Evolutionary conservation across 2,113 vertebrate genomes (phyloP).

Genomic region (Anhinga rufa): DNA sequence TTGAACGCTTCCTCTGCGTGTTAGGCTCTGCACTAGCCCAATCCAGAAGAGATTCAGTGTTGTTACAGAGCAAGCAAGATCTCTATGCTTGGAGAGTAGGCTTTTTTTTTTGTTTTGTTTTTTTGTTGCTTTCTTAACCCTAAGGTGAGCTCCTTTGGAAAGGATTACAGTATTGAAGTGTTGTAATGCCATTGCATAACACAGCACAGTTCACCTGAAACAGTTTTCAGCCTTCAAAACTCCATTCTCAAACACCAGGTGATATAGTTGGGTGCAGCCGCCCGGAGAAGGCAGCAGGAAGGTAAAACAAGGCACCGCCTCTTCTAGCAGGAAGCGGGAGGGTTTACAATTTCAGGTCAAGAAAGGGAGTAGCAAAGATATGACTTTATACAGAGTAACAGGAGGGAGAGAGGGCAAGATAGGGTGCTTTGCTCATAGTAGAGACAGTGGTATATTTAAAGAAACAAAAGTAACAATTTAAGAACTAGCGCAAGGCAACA

Average conservation of each 20-base stretch:
- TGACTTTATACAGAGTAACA: background rate
- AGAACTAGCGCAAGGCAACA: background rate
- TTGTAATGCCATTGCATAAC: background rate
- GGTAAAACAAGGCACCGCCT: background rate
- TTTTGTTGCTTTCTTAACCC: background rate
- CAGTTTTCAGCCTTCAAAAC: background rate
- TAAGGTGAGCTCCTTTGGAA: background rate
- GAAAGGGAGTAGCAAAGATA: background rate
- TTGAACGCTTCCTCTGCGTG: fast-evolving
- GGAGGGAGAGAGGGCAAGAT: background rate
- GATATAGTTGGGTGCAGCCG: background rate
- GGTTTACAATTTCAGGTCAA: background rate
- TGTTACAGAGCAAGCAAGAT: background rate
- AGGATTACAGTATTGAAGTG: background rate
- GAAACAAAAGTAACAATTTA: background rate
- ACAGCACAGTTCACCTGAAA: background rate
- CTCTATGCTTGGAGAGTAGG: background rate
- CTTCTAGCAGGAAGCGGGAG: background rate
- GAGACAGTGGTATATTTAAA: background rate
- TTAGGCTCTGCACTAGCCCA: background rate
- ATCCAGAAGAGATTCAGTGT: background rate
- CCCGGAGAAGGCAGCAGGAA: background rate
- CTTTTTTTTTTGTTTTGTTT: background rate
- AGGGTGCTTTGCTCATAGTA: background rate
- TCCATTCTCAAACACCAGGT: background rate